Evolutionary conservation across 1,140 invertebrate species (phyloP).

Genomic region (Conus ventricosus): DNA sequence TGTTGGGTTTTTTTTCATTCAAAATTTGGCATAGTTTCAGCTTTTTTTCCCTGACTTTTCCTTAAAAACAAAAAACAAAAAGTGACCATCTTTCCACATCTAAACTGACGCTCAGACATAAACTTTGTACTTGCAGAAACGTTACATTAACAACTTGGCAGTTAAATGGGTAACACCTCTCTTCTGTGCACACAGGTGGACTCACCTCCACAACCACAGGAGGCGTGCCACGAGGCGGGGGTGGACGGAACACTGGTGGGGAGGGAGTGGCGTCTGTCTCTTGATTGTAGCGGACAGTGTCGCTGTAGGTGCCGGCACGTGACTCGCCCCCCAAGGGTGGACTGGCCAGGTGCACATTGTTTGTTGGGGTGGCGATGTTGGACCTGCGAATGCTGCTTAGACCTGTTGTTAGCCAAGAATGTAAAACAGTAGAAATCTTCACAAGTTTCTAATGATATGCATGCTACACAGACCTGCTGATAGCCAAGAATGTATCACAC

Average conservation of each 20-base stretch:
- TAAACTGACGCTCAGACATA: too few species aligned
- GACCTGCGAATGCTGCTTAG: not conserved
- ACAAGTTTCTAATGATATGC: not conserved
- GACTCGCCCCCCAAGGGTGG: slow-evolving; percentile 49
- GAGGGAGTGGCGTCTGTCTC: slow-evolving; percentile 18
- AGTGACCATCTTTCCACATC: too few species aligned
- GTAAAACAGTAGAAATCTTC: too few species aligned
- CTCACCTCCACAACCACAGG: slow-evolving; percentile 59
- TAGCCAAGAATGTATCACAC: not conserved
- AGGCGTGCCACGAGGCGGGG: slow-evolving; percentile 38
- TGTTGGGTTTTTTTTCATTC: too few species aligned
- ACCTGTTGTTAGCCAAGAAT: not conserved
- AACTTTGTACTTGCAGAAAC: too few species aligned
- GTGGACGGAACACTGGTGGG: slow-evolving; percentile 33
- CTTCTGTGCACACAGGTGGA: too few species aligned
- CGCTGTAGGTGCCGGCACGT: slow-evolving; percentile 58
- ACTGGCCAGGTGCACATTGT: slow-evolving; percentile 38
- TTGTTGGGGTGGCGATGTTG: slow-evolving; percentile 31
- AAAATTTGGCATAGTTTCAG: too few species aligned
- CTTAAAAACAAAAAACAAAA: too few species aligned
- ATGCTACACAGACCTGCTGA: not conserved
- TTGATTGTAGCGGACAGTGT: slow-evolving; percentile 55
- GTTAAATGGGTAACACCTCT: too few species aligned
- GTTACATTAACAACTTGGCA: too few species aligned
- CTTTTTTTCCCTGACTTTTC: too few species aligned